Base-by-base conservation (phyloP, 2,113 vertebrate genomes). In the Semicossyphus pulcher region DNA sequence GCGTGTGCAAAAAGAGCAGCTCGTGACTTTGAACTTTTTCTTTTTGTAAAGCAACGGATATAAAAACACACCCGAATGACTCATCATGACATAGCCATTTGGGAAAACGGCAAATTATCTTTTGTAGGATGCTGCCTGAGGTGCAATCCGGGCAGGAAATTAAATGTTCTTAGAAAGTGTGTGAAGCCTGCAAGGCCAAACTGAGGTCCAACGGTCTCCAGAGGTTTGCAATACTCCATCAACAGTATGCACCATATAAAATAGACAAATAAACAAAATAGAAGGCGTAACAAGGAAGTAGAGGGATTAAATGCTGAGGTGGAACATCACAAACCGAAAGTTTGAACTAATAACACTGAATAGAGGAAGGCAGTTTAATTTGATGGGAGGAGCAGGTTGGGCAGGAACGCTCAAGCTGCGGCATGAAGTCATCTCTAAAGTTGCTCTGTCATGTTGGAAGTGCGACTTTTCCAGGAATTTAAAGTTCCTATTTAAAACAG, bases 21-120 rank as follows among this genome's bases (percentile, higher is more conserved):
- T 1, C 11, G 7, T 34, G 20, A 52, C 72, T 62, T 60, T 76
- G 31, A 74, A 36, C 44, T 59, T 16, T 36, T 9, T 45, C 31
- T 9, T n/a, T 57, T 59, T 29, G 16, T 37, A 14, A 31, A 34
- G 63, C 70, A 61, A 44, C 8, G 2, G n/a, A 54, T 47, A 32
- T 37, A 21, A 37, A 2, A 32, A 21, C 75, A 69, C 80, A 47
- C 45, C 73, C 58, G 2, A 31, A 28, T 74, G 80, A 83, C 44
- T 83, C 73, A 83, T 58, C 12, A 3, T 34, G 47, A 61, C 21
- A 15, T 7, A 2, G 28, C 1, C 36, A 62, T 39, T 16, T 18
- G 49, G 10, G 25, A 23, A 54, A 44, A 72, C 10, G 31, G n/a
- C 42, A 37, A 77, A 59, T 60, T 0, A 56, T 51, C 15, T 57